Evolutionary conservation across 2,113 vertebrate species (phyloP), one percentile per base, ranked within the genome.

Genomic region (Eurystomus gularis): DNA sequence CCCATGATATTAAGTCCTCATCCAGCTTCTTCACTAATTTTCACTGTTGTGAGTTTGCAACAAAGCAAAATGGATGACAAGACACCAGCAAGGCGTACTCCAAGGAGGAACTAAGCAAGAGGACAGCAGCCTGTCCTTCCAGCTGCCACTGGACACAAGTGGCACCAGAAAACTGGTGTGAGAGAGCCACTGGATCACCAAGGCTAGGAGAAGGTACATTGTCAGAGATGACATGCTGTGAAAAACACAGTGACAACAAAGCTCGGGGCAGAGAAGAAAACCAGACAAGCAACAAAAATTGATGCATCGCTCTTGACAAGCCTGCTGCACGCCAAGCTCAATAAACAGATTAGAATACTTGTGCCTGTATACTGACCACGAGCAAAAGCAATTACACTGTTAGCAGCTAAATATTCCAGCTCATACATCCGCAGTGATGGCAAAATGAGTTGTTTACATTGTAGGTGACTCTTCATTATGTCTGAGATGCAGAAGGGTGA

Each of bases 11-110:
- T 84, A 93, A 81, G n/a, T 40, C 51, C 76, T 94, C 78, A 72
- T 28, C 28, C 37, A 69, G 66, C 8, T 40, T 80, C 71, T 83
- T 78, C 10, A 3, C 51, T 76, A 87, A 71, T 60, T n/a, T n/a
- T n/a, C n/a, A 68, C 73, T 83, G 60, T 29, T 83, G 75, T 62
- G 85, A 86, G 62, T 46, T 77, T 70, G 58, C 58, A 93, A 90
- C 52, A 69, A 72, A 90, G 44, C 42, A 42, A 52, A 39, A 69
- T 44, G 69, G 72, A n/a, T 71, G 60, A 73, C 42, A 88, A 64
- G 90, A 49, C 68, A 73, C 7, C 21, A 69, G 52, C 51, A 85
- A 64, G 42, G 58, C 1, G 1, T 39, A 71, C 58, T 55, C 62
- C 28, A 73, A 80, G 70, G 12, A 52, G 13, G 37, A 71, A 66